Base-by-base conservation (phyloP, 2,888 invertebrate genomes). In the Amblyteles armatorius region DNA sequence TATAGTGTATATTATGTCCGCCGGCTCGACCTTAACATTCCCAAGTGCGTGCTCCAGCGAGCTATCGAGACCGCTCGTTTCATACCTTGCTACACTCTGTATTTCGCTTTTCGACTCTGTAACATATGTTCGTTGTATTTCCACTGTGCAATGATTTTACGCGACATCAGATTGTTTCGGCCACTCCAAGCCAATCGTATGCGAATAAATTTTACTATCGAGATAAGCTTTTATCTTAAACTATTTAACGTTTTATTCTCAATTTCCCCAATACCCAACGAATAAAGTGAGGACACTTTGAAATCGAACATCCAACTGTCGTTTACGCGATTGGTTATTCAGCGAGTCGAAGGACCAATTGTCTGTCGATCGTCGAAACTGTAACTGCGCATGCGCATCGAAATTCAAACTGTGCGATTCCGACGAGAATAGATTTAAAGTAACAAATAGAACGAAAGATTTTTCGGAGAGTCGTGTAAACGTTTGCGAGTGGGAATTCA, bases 11-110 rank as follows among this genome's bases (percentile, higher is more conserved):
- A 74, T 74, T 48, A 79, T 19, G 81, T 57, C 44, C 36, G 69
- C 33, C 50, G 68, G 60, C 40, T 73, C 80, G 84, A 81, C 84
- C 84, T 84, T 73, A 84, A 84, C 84, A 84, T 84, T 84, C 84
- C 84, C 72, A 80, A 60, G 80, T 84, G 80, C 77, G 77, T 81
- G 80, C 68, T 50, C 73, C 19, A 69, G 76, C 80, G 80, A 81
- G 72, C 76, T 60, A 67, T 65, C 67, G 69, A 67, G 50, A 60
- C 26, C 72, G 76, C 82, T 60, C 78, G 78, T 73, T 83, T 68
- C 50, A 68, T 78, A 67, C n/a, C 13, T 40, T 22, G 13, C 50
- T 52, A 48, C 71, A 52, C 52, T 72, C 33, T 5, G 11, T 11
- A 60, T 44, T 73, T 22, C 44, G 57, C 44, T 26, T 60, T 60